Evolutionary conservation across 1,140 invertebrate species (phyloP), one percentile per base, ranked within the genome.

Genomic region (Stenopsyche tienmushanensis): DNA sequence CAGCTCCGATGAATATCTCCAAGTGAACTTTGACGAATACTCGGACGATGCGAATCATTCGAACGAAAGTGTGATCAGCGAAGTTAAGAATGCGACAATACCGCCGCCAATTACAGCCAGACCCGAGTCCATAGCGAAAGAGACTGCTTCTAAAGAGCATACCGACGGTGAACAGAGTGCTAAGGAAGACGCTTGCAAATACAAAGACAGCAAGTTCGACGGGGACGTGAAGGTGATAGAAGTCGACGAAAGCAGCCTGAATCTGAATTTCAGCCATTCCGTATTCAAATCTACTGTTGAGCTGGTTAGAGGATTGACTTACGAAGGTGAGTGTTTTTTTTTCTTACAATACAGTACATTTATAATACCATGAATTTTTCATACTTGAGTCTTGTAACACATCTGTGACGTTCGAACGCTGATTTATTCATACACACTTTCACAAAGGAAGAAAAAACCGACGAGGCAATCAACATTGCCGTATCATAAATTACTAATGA

Each of bases 241-340:
- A 47, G 47, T 47, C 13, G 42, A 13, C 17, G 53, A 23, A 9
- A 65, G 63, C 44, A 29, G 18, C 29, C 41, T 69, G 25, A 69
- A 69, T 53, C 42, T 69, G 59, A 65, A 52, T n/a, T 57, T 69
- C 23, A 52, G 65, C 9, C 63, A 69, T 29, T 34, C 59, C 13
- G 45, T 63, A 1, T 69, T 69, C 63, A 69, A 63, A 24, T 58
- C 67, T 17, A 59, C 53, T 10, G 49, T 26, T 8, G 67, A 69
- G 25, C 54, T 69, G 25, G 63, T 69, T 17, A 47, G 64, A n/a
- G 67, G 67, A 21, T 55, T 69, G 25, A 50, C 54, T 17, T 69
- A 69, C 20, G 59, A 63, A 45, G 63, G 67, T 68, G 42, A 64
- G 66, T 69, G 20, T 13, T 34, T 34, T 34, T 34, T 34, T 34